Percentiles rank a stretch among this genome's conserved stretches.
Conservation (phyloP, 2,113 vertebrate genomes). For the Petaurus breviceps region DNA sequence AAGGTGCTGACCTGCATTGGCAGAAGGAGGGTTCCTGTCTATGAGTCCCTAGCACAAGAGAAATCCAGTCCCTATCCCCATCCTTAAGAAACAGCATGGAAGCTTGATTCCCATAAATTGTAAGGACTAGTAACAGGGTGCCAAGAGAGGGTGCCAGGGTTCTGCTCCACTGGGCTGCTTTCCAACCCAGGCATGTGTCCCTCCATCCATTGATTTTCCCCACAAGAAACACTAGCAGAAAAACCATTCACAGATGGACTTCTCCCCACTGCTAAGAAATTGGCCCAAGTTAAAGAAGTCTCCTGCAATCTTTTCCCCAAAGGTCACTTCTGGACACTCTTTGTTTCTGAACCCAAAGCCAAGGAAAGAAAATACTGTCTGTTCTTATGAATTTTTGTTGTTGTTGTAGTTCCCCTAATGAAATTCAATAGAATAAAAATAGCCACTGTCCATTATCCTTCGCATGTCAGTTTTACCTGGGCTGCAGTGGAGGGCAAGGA, state of each 20-base stretch:
- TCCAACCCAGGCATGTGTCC: neutral
- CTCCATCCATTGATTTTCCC: neutral
- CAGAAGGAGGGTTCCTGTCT: neutral
- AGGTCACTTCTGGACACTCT: constrained; percentile 65
- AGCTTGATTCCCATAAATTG: neutral
- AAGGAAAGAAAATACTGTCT: constrained; percentile 67
- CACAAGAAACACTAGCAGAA: constrained; percentile 32
- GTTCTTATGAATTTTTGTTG: constrained; percentile 60
- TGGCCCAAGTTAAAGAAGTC: constrained; percentile 53
- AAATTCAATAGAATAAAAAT: constrained; percentile 79
- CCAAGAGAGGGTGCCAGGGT: neutral
- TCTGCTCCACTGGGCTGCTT: neutral
- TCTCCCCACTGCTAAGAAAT: constrained; percentile 52
- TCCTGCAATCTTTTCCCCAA: constrained; percentile 60
- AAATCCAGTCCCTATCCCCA: neutral
- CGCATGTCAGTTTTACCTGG: constrained; percentile 73
- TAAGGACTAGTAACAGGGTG: neutral
- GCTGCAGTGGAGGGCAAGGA: constrained; percentile 65
- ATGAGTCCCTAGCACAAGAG: neutral
- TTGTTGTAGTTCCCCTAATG: constrained; percentile 70
- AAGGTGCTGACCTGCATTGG: neutral
- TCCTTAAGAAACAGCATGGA: neutral
- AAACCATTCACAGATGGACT: neutral
- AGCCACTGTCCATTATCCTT: constrained; percentile 61
- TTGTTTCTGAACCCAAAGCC: constrained; percentile 59